A percentile compares a stretch with the other conserved stretches of the same genome.
Conservation (phyloP, 2,888 invertebrate genomes). For the Neria commutata region DNA sequence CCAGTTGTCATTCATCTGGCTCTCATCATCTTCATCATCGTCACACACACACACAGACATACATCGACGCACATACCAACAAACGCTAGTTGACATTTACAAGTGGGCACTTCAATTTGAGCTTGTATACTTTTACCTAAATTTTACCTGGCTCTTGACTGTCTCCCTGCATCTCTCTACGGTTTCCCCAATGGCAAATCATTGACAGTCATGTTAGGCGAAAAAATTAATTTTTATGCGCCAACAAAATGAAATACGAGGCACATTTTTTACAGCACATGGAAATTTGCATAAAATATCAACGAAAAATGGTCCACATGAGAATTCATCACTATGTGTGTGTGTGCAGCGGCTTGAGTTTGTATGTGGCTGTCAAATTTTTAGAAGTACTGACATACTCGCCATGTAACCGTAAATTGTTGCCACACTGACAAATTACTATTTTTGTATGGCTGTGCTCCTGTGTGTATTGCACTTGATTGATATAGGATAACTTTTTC, state of each 20-base stretch:
- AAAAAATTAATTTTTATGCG: constrained; percentile 45
- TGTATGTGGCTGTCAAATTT: not conserved
- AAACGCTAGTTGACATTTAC: too few species aligned
- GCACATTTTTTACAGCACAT: constrained; percentile 46
- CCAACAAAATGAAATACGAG: constrained; percentile 14
- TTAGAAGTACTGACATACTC: not conserved
- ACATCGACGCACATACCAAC: not conserved
- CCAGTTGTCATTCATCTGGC: constrained; percentile 46
- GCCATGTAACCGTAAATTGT: not conserved
- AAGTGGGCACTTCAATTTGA: too few species aligned
- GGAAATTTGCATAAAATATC: constrained; percentile 55
- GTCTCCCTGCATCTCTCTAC: not conserved
- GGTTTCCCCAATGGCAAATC: constrained; percentile 40
- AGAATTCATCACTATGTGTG: constrained; percentile 17
- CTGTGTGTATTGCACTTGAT: too few species aligned
- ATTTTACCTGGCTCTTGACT: not conserved
- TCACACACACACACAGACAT: not conserved
- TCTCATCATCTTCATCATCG: not conserved
- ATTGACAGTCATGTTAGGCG: constrained; percentile 38
- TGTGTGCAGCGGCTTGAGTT: not conserved
- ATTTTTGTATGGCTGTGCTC: not conserved
- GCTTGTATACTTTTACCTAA: too few species aligned
- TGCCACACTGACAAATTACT: not conserved
- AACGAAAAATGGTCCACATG: constrained; percentile 37
- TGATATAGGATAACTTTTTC: too few species aligned